These are phyloP conservation scores for Melanotaenia maccullochi DNA, from an alignment of 2,797 vertebrate genomes.

Conservation along the genomic window DNA sequence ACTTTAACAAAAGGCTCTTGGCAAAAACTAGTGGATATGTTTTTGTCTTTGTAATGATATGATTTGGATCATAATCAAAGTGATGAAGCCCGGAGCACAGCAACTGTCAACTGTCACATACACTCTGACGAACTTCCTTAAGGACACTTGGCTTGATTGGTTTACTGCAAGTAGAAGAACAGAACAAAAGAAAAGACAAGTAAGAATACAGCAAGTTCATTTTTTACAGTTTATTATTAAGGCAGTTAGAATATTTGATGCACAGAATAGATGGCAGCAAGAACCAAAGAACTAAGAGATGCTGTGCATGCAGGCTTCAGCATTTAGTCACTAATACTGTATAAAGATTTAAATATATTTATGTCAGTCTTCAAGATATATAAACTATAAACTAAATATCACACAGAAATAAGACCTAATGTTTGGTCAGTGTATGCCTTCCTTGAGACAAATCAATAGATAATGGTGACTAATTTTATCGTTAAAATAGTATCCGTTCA, in stretches of 20 bases:
- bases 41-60: slow-evolving; percentile 24
- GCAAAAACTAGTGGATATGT: slow-evolving; percentile 49
- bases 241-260: neutral
- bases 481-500: neutral
- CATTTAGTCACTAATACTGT: too few species aligned
- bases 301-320: slow-evolving; percentile 28
- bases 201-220: slow-evolving; percentile 18
- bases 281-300: neutral
- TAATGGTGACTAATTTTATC: neutral
- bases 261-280: neutral
- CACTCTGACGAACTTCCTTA: slow-evolving; percentile 42
- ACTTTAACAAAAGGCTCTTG: slow-evolving; percentile 58
- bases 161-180: slow-evolving; percentile 77
- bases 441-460: neutral
- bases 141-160: slow-evolving; percentile 65
- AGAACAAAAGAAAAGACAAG: slow-evolving; percentile 2
- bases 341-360: too few species aligned
- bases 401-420: neutral
- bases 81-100: slow-evolving; percentile 34
- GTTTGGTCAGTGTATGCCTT: neutral
- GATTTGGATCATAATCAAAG: slow-evolving; percentile 32
- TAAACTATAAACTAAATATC: too few species aligned
- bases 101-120: slow-evolving; percentile 38
- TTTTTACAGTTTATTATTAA: neutral
- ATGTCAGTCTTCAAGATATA: too few species aligned